Conservation (phyloP, 2,888 invertebrate species). For the Andrena flavipes region DNA sequence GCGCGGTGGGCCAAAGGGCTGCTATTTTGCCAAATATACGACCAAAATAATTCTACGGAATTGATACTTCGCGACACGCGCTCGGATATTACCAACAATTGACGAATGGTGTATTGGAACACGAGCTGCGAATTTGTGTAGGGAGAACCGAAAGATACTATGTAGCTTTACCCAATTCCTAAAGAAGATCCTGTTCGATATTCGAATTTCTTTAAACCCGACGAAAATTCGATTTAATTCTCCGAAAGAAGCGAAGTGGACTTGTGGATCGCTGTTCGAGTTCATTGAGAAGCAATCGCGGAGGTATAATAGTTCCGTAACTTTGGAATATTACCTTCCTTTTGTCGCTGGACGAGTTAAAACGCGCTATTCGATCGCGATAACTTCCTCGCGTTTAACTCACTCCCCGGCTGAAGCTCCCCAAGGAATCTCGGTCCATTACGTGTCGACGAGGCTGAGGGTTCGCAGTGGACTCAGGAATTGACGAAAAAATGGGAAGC, state of each 20-base stretch:
- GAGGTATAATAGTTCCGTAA: neutral
- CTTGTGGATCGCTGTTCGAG: neutral
- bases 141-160: too few species aligned
- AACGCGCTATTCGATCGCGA: neutral
- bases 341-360: slow-evolving; percentile 7
- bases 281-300: slow-evolving; percentile 1
- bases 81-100: neutral
- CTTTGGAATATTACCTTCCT: slow-evolving; percentile 36
- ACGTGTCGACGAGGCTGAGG: slow-evolving; percentile 42
- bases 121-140: too few species aligned
- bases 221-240: neutral
- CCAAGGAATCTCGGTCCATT: slow-evolving; percentile 55
- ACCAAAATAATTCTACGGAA: neutral
- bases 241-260: neutral
- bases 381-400: slow-evolving; percentile 42
- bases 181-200: too few species aligned
- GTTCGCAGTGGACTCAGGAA: slow-evolving; percentile 34
- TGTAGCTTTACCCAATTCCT: too few species aligned
- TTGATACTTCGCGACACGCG: neutral
- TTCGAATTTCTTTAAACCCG: too few species aligned
- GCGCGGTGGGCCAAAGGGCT: slow-evolving; percentile 1
- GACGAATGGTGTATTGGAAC: too few species aligned
- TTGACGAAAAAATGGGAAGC: slow-evolving; percentile 23
- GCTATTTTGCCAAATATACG: slow-evolving; percentile 27
- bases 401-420: slow-evolving; percentile 48